These are phyloP conservation scores for Cataglyphis rosenhaueri DNA, from an alignment of 2,888 invertebrate genomes.

Conservation along the genomic window DNA sequence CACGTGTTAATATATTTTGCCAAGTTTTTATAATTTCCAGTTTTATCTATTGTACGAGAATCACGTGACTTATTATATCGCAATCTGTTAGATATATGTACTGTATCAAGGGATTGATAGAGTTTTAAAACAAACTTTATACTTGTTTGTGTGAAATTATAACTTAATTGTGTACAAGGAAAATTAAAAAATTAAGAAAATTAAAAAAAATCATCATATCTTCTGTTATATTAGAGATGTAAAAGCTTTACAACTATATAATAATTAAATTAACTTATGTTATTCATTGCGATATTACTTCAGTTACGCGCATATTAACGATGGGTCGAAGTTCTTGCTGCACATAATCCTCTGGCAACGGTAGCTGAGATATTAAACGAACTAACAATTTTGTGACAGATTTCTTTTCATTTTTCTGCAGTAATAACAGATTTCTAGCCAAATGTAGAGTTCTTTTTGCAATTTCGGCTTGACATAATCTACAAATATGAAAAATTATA, in stretches of 20 bases:
- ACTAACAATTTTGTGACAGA: constrained; percentile 83
- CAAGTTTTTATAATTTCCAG: constrained; percentile 19
- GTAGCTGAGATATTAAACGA: constrained; percentile 86
- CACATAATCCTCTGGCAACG: constrained; percentile 88
- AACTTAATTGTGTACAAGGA: neutral
- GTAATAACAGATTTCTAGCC: constrained; percentile 85
- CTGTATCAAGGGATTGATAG: neutral
- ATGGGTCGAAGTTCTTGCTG: constrained; percentile 86
- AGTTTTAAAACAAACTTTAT: neutral
- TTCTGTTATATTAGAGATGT: neutral
- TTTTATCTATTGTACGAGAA: constrained; percentile 6
- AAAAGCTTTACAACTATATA: constrained; percentile 12
- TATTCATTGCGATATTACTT: constrained; percentile 62
- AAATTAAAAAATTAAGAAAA: neutral
- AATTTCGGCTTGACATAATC: constrained; percentile 88
- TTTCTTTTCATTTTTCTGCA: constrained; percentile 80
- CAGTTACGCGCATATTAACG: constrained; percentile 77
- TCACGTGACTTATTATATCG: neutral
- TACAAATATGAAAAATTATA: constrained; percentile 68
- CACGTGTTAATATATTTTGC: constrained; percentile 32
- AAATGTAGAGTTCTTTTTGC: constrained; percentile 87
- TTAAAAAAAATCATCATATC: constrained; percentile 5
- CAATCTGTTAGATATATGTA: neutral
- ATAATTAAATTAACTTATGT: constrained; percentile 16
- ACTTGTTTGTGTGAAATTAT: neutral